A percentile compares a stretch with the other conserved stretches of the same genome.
Conservation (phyloP, 37 sponge, comb jelly and placozoan genomes). For the Hormiphora californensis region DNA sequence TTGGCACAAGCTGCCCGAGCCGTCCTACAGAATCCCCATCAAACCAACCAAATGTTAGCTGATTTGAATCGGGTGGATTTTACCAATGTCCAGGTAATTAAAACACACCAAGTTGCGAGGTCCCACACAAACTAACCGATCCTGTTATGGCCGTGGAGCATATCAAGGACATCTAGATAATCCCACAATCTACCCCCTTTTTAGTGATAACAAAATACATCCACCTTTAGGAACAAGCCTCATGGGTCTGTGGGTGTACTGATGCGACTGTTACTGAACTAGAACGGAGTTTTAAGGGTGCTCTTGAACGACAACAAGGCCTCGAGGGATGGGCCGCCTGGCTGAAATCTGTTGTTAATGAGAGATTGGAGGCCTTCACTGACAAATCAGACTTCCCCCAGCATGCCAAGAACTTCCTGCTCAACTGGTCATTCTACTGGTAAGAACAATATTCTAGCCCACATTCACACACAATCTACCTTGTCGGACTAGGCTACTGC, state of each 20-base stretch:
- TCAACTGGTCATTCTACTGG: constrained; percentile 99
- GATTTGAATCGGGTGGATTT: constrained; percentile 97
- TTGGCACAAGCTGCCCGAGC: constrained; percentile 97
- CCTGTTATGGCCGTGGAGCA: no score
- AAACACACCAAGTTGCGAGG: not conserved
- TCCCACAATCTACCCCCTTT: no score
- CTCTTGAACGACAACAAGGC: constrained; percentile 77
- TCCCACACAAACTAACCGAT: no score
- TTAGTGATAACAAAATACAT: no score
- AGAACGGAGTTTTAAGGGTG: constrained; percentile 86
- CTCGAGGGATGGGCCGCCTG: constrained; percentile 93
- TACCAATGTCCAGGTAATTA: constrained; percentile 82
- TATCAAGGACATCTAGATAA: no score
- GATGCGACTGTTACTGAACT: constrained; percentile 71
- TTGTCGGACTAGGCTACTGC: no score
- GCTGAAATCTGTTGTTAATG: constrained; percentile 81
- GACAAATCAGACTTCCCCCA: constrained; percentile 64
- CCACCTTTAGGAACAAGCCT: constrained; percentile 83
- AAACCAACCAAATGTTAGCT: constrained; percentile 87
- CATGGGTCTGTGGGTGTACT: constrained; percentile 99
- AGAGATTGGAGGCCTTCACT: constrained; percentile 66
- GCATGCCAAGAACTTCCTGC: constrained; percentile 85
- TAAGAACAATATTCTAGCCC: constrained; percentile 15
- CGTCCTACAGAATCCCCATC: constrained; percentile 90
- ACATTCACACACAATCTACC: no score